These are phyloP conservation scores for Ips nitidus DNA, from an alignment of 1,140 invertebrate genomes.

Conservation along the genomic window DNA sequence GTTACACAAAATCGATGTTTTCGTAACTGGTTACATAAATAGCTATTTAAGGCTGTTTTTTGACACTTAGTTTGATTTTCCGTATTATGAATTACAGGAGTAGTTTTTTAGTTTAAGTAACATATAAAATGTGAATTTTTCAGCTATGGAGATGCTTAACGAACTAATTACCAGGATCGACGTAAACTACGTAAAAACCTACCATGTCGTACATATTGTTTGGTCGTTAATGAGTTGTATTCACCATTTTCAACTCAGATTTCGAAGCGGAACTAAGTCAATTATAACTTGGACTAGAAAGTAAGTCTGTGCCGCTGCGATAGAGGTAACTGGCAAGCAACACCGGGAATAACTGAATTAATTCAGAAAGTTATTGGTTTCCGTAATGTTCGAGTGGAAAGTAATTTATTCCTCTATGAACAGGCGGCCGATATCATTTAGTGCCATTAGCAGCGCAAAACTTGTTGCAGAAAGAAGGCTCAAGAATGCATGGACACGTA, in stretches of 20 bases:
- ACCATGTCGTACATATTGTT: slow-evolving; percentile 41
- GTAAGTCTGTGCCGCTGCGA: slow-evolving; percentile 9
- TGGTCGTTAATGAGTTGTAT: slow-evolving; percentile 44
- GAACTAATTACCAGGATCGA: slow-evolving; percentile 37
- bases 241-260: slow-evolving; percentile 43
- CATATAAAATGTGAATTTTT: not conserved
- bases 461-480: slow-evolving; percentile 31
- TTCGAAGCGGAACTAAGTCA: slow-evolving; percentile 20
- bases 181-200: slow-evolving; percentile 28
- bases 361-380: not conserved
- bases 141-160: slow-evolving; percentile 39
- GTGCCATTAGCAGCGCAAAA: not conserved
- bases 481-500: slow-evolving; percentile 32
- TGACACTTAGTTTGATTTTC: too few relatives aligned
- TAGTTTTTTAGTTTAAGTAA: too few relatives aligned
- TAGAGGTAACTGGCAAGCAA: too few relatives aligned
- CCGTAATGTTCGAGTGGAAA: not conserved
- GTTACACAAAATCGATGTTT: too few relatives aligned
- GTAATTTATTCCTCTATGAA: too few relatives aligned
- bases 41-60: too few relatives aligned
- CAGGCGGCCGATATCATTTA: not conserved
- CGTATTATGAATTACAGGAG: too few relatives aligned
- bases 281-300: slow-evolving; percentile 34
- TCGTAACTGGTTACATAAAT: too few relatives aligned
- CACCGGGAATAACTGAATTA: too few relatives aligned